Evolutionary conservation across 2,888 invertebrate genomes (phyloP).

Genomic region (Dasysyrphus albostriatus): DNA sequence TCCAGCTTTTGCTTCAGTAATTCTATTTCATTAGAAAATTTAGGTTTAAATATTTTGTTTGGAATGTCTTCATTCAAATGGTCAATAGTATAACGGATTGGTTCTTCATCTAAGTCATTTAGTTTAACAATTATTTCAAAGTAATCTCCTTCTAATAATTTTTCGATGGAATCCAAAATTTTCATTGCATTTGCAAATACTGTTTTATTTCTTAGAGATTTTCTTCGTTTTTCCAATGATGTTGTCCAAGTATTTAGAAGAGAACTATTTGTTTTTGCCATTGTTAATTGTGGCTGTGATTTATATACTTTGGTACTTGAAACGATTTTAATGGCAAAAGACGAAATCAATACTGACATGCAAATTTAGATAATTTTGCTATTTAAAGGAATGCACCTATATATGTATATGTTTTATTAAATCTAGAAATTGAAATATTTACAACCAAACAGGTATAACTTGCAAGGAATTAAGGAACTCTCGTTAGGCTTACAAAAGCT

Average conservation of each 20-base stretch:
- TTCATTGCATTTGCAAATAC: constrained; percentile 4
- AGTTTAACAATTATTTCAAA: constrained; percentile 25
- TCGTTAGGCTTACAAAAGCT: too few species aligned
- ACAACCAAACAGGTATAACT: not conserved
- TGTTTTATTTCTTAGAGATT: constrained; percentile 2
- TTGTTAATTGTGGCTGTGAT: not conserved
- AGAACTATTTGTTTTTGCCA: not conserved
- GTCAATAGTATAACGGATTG: constrained; percentile 19
- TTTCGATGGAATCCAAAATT: constrained; percentile 4
- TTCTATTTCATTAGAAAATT: not conserved
- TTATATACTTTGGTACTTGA: too few species aligned
- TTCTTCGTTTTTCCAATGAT: constrained; percentile 8
- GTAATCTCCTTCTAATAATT: constrained; percentile 12
- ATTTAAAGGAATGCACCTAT: too few species aligned
- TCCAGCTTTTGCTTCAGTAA: constrained; percentile 1
- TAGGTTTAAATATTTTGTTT: not conserved
- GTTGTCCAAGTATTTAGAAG: constrained; percentile 5
- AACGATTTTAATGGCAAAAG: not conserved
- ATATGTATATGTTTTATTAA: too few species aligned
- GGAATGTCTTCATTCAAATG: not conserved
- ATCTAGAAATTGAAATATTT: too few species aligned
- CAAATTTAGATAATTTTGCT: too few species aligned
- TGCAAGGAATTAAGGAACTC: too few species aligned
- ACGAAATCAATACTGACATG: not conserved
- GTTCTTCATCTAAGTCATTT: not conserved